These are phyloP conservation scores for Apantesis nais DNA, from an alignment of 2,888 invertebrate genomes.

Conservation along the genomic window DNA sequence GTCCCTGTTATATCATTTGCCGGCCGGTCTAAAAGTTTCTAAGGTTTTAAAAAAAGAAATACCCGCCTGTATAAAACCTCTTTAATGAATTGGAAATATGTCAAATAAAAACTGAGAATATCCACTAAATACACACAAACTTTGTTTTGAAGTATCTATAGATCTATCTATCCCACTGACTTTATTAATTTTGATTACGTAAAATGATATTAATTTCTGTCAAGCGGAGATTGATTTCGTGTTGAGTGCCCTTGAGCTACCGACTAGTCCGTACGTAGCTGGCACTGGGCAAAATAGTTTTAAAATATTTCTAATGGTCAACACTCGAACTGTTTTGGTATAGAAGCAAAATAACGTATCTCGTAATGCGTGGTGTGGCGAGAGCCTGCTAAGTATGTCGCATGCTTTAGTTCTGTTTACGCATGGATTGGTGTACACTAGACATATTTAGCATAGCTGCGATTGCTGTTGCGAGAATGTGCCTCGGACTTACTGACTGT, in stretches of 20 bases:
- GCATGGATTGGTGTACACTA: slow-evolving; percentile 17
- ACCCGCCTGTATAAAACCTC: accelerated
- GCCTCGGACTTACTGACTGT: neutral
- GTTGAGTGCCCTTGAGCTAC: neutral
- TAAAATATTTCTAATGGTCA: neutral
- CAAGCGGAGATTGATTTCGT: neutral
- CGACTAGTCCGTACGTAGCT: neutral
- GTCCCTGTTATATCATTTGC: neutral
- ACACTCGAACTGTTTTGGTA: neutral
- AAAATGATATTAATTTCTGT: neutral
- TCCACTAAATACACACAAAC: neutral
- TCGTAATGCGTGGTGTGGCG: slow-evolving; percentile 19
- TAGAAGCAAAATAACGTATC: neutral
- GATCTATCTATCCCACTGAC: neutral
- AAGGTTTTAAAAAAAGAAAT: neutral
- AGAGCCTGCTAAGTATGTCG: slow-evolving; percentile 27
- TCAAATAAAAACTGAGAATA: neutral
- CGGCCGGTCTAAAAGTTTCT: neutral
- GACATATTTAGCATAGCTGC: slow-evolving; percentile 3
- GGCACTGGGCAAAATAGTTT: neutral
- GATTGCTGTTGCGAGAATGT: slow-evolving; percentile 4
- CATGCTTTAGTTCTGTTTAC: slow-evolving; percentile 32
- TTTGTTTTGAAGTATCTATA: neutral
- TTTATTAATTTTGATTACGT: neutral
- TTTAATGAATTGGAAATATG: neutral